Evolutionary conservation across 23 tunicate species (phyloP), one percentile per base, ranked within the genome.

Genomic region (Ciona savignyi): DNA sequence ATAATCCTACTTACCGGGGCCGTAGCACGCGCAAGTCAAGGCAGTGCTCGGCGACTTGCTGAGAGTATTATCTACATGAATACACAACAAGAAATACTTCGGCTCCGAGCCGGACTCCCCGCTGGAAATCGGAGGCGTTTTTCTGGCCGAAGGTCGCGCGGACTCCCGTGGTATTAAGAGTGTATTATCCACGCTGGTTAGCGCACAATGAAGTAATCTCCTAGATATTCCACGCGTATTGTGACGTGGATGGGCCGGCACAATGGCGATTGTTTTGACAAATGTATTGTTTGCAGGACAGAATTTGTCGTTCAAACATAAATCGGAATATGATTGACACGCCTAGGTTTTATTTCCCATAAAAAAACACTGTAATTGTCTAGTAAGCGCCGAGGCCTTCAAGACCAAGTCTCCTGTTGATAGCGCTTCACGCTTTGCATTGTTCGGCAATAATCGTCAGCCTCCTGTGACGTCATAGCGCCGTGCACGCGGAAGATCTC

Each of bases 391-490:
- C n/a, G n/a, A n/a, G n/a, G n/a, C n/a, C n/a, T 34, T 78, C 71
- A 89, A 30, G 97, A 83, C 97, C 97, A 90, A 0, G 97, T 90
- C 56, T 90, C 97, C 70, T 90, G 97, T 60, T 90, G 97, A 64
- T 90, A 90, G 32, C 89, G 76, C 70, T 79, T 90, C 29, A 25
- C 60, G 33, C 66, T 69, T 48, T 90, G 89, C 78, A 90, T 31
- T 31, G 49, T 56, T 70, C 70, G 78, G 48, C 77, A 42, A 74
- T 34, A 90, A 30, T 79, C 30, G 19, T 30, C 24, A 2, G 90
- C 90, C 56, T 83, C 82, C 30, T 84, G 63, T 48, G 73, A 66
- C 71, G 85, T 78, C 90, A 90, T 78, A 23, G 79, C 66, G 21
- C 97, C 97, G 70, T 75, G 78, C 30, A 51, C 65, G 34, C 64